Conservation (phyloP, 2,888 invertebrate genomes). For the Cryptosula pallasiana region DNA sequence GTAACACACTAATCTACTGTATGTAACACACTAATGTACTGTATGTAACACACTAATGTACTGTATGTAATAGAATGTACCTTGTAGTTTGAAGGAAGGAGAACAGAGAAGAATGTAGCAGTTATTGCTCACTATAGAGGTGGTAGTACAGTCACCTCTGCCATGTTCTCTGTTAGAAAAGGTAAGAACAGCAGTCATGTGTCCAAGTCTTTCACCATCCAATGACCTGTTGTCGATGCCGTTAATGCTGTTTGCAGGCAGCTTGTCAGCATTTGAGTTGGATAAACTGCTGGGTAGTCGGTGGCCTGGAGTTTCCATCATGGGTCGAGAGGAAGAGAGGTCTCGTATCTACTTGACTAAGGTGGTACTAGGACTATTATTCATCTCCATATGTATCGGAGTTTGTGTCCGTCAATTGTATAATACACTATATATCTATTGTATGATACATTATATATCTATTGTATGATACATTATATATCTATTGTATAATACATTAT, state of each 20-base stretch:
- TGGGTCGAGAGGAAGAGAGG: constrained; percentile 7
- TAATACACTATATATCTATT: no score
- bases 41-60: no score
- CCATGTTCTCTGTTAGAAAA: neutral
- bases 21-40: no score
- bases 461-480: no score
- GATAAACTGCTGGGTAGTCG: neutral
- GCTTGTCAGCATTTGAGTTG: neutral
- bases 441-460: no score
- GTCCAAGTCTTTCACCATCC: neutral
- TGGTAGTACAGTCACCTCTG: constrained; percentile 1
- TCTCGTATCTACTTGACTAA: neutral
- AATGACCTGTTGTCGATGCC: neutral
- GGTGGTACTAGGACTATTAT: neutral
- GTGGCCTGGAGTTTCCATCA: constrained; percentile 10
- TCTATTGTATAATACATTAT: no score
- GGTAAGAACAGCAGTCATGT: neutral
- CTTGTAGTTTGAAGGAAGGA: constrained; percentile 10
- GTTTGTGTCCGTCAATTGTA: no score
- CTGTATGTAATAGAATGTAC: no score
- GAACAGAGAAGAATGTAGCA: constrained; percentile 2
- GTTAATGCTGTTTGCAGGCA: neutral
- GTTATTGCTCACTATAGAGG: constrained; percentile 6
- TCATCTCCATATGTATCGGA: no score
- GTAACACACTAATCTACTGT: no score